Percentiles rank a stretch among this genome's conserved stretches.
Conservation (phyloP, 2,888 invertebrate genomes). For the Altica lythri region DNA sequence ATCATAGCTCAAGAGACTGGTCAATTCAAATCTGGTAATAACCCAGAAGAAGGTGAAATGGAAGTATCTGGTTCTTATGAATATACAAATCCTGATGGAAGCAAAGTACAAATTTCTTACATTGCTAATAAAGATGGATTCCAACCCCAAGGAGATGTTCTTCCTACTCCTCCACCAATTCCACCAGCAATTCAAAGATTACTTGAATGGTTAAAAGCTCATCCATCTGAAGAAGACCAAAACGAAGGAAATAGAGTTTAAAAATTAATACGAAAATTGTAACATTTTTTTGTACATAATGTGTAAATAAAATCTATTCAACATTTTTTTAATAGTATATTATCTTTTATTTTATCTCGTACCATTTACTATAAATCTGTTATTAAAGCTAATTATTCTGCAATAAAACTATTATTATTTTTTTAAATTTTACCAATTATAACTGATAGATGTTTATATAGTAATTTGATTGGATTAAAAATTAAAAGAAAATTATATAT, state of each 20-base stretch:
- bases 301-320: conserved; percentile 15
- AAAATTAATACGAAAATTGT: background rate
- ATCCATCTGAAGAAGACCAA: conserved; percentile 34
- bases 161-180: conserved; percentile 82
- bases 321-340: background rate
- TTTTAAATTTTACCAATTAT: too few species aligned
- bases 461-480: too few species aligned
- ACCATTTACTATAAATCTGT: too few species aligned
- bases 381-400: too few species aligned
- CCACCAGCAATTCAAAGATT: conserved; percentile 74
- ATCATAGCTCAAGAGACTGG: conserved; percentile 65
- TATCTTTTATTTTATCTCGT: background rate
- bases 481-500: too few species aligned
- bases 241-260: conserved; percentile 5
- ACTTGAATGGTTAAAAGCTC: conserved; percentile 55
- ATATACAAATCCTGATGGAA: conserved; percentile 43
- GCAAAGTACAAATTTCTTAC: conserved; percentile 58
- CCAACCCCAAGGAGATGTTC: conserved; percentile 72
- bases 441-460: too few species aligned
- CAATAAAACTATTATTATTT: too few species aligned
- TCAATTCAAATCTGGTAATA: conserved; percentile 62
- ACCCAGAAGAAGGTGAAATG: conserved; percentile 45
- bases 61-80: conserved; percentile 43
- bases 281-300: conserved; percentile 19
- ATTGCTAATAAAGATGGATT: conserved; percentile 73